A percentile compares a stretch with the other conserved stretches of the same genome.
These are phyloP conservation scores for Lutjanus erythropterus DNA, from an alignment of 2,113 vertebrate species.

Conservation along the genomic window DNA sequence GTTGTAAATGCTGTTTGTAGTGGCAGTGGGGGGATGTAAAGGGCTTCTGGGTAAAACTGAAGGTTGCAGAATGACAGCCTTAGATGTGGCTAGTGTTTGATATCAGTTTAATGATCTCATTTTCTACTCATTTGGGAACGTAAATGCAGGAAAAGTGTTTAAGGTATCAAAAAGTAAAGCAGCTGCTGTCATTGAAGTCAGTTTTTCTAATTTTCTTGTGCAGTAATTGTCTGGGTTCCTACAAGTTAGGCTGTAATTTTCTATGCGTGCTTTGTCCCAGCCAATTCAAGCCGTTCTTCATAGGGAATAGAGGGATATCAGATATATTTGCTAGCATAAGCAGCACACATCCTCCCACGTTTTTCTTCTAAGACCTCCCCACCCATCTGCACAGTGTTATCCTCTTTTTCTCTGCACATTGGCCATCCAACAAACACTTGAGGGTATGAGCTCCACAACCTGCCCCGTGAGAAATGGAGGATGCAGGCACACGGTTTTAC, in stretches of 20 bases:
- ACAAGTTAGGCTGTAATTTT: constrained; percentile 28
- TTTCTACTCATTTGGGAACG: constrained; percentile 53
- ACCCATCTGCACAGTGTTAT: constrained; percentile 28
- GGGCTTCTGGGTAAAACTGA: constrained; percentile 60
- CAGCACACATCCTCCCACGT: constrained; percentile 20
- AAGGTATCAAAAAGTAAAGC: constrained; percentile 28
- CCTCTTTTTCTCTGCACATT: constrained; percentile 39
- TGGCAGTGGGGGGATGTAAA: constrained; percentile 47
- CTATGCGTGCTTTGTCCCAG: background rate
- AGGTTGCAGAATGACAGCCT: constrained; percentile 56
- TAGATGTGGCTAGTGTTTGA: constrained; percentile 79
- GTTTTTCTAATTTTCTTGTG: background rate
- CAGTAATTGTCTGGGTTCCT: constrained; percentile 2
- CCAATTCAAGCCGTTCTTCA: constrained; percentile 23
- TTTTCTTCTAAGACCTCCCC: constrained; percentile 23
- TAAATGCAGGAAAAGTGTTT: constrained; percentile 43
- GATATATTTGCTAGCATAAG: constrained; percentile 44
- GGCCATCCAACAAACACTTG: constrained; percentile 11
- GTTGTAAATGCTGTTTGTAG: constrained; percentile 76
- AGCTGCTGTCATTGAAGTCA: constrained; percentile 19
- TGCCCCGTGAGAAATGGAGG: constrained; percentile 66
- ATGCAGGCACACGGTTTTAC: constrained; percentile 61
- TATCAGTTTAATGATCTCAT: constrained; percentile 65
- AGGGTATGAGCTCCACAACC: constrained; percentile 35
- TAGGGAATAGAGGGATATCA: constrained; percentile 34